Evolutionary conservation across 2,888 invertebrate genomes (phyloP).

Genomic region (Agonum fuliginosum): DNA sequence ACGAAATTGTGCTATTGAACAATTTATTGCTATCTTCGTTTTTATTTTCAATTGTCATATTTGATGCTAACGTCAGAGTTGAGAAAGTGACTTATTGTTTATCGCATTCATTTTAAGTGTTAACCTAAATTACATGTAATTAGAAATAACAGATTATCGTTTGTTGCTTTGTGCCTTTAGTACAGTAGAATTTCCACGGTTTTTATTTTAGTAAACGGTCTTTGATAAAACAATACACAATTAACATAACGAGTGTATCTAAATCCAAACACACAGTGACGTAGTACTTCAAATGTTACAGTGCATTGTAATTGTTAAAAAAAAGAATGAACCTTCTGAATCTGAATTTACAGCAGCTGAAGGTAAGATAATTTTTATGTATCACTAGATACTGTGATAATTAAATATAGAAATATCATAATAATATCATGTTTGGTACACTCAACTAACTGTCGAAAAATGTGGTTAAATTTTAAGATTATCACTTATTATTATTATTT

Average conservation of each 20-base stretch:
- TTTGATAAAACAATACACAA: constrained; percentile 21
- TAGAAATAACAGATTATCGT: constrained; percentile 23
- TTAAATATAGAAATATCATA: too few relatives aligned
- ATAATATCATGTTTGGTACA: too few relatives aligned
- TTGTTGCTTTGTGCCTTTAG: not conserved
- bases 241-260: not conserved
- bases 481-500: too few relatives aligned
- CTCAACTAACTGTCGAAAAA: too few relatives aligned
- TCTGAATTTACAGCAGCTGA: too few relatives aligned
- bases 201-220: constrained; percentile 24
- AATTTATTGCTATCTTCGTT: too few relatives aligned
- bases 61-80: constrained; percentile 17
- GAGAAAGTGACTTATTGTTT: constrained; percentile 36
- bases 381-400: too few relatives aligned
- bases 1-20: too few relatives aligned
- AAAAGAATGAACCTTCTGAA: too few relatives aligned
- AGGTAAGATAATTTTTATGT: too few relatives aligned
- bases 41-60: not conserved
- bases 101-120: constrained; percentile 42
- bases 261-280: not conserved
- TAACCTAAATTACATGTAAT: constrained; percentile 57
- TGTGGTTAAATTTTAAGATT: too few relatives aligned
- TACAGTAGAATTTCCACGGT: not conserved
- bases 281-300: not conserved
- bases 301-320: too few relatives aligned